A percentile compares a stretch with the other conserved stretches of the same genome.
phyloP scores from a whole-genome alignment of 2,888 invertebrate species.

The Agonopterix arenella region DNA sequence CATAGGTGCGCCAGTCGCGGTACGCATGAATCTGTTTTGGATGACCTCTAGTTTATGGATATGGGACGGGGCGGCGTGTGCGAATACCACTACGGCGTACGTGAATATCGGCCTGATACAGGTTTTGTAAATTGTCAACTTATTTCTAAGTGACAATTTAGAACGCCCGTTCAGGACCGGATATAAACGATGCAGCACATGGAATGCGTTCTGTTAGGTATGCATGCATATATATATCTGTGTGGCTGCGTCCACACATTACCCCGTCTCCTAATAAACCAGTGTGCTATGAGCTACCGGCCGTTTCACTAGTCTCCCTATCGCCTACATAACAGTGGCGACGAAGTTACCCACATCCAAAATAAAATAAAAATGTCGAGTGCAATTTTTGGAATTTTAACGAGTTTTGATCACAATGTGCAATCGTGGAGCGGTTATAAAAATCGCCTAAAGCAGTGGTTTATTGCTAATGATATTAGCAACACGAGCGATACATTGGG shows the following conservation, averaged over 20 bases:
- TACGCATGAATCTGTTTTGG: too few species aligned
- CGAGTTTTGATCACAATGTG: slow-evolving; percentile 6
- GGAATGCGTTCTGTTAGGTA: background rate
- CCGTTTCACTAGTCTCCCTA: background rate
- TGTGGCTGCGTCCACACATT: background rate
- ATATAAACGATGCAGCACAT: too few species aligned
- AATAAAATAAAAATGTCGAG: slow-evolving; percentile 1
- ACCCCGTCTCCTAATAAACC: background rate
- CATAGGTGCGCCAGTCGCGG: too few species aligned
- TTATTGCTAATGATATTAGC: slow-evolving; percentile 11
- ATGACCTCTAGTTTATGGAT: too few species aligned
- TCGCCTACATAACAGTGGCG: slow-evolving; percentile 2
- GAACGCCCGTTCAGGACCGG: too few species aligned
- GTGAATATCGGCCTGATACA: too few species aligned
- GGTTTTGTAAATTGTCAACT: too few species aligned
- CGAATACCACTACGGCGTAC: too few species aligned
- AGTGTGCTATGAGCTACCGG: background rate
- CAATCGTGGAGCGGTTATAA: slow-evolving; percentile 10
- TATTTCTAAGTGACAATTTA: too few species aligned
- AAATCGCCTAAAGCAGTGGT: slow-evolving; percentile 11
- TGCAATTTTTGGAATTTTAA: slow-evolving; percentile 8
- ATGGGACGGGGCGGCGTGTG: too few species aligned
- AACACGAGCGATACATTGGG: slow-evolving; percentile 4
- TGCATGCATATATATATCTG: background rate
- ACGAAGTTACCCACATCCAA: slow-evolving; percentile 1